Base-by-base conservation (phyloP, 2,797 vertebrate genomes). In the Borostomias antarcticus region DNA sequence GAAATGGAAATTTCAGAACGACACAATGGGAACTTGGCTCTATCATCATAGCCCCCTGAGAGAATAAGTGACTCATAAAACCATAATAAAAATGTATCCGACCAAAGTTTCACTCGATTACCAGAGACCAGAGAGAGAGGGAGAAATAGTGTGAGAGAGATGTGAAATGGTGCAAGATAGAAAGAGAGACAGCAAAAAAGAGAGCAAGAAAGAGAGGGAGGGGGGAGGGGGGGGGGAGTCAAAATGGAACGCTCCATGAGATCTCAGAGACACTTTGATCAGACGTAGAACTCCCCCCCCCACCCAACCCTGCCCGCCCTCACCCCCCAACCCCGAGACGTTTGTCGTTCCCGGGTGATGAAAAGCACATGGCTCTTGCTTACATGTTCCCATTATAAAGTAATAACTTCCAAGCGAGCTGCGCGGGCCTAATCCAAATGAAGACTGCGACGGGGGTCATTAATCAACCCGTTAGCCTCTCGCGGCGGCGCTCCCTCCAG, bases 321-420 rank as follows among this genome's bases (percentile, higher is more conserved):
- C 62, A 5, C 25, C 1, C 33, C 30, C 33, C n/a, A n/a, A n/a
- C 2, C 57, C 26, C 17, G 15, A 25, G 35, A 37, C 10, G 23
- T 45, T 56, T 73, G 74, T 72, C 50, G 0, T 78, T 76, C 59
- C 56, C 5, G 15, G 2, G 59, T 79, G 86, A 87, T 59, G 66
- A 68, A 80, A 80, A 82, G 77, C 85, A 89, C 75, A 86, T 84
- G 83, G 74, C 84, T 74, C 78, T 73, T 87, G 84, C 81, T 88
- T 85, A 89, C 76, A 81, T 82, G 77, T 87, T 84, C 83, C 77
- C 73, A 81, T 87, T 82, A 84, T 73, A 85, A 81, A 88, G 84
- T 79, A 79, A 85, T 84, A 85, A 86, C 78, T 82, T 85, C 68
- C 78, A 69, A 75, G 61, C 77, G 0, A 45, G 53, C 33, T 68